A percentile compares a stretch with the other conserved stretches of the same genome.
These are phyloP conservation scores for Odocoileus virginianus DNA, from an alignment of 2,113 vertebrate species.

Conservation along the genomic window DNA sequence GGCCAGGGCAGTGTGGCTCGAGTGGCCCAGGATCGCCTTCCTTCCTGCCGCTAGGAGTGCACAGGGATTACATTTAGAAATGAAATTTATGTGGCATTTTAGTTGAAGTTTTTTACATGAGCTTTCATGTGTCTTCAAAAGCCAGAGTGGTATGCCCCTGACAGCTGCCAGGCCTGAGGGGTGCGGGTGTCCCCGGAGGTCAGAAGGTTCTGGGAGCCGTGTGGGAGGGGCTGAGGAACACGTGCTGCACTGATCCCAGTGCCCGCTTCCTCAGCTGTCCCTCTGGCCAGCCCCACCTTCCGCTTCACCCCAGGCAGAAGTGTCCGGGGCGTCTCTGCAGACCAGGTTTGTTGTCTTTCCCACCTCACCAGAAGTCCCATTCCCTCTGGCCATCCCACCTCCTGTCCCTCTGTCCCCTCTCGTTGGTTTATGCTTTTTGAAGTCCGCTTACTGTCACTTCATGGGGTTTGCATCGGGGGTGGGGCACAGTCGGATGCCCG, in stretches of 20 bases:
- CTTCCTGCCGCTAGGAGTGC: neutral
- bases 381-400: fast-evolving
- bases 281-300: neutral
- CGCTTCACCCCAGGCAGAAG: fast-evolving
- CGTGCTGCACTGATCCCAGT: fast-evolving
- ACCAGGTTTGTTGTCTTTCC: neutral
- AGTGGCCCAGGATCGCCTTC: fast-evolving
- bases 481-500: neutral
- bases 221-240: neutral
- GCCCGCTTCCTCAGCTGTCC: too few species aligned
- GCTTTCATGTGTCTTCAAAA: neutral
- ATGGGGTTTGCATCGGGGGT: fast-evolving
- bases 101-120: neutral
- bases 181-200: neutral
- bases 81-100: neutral
- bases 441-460: neutral
- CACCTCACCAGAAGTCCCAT: neutral
- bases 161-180: neutral
- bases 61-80: neutral
- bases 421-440: neutral
- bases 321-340: fast-evolving
- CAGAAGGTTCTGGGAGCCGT: neutral
- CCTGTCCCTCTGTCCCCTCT: neutral
- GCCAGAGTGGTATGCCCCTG: neutral
- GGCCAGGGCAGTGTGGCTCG: fast-evolving